Evolutionary conservation across 2,113 vertebrate genomes (phyloP).

Genomic region (Scolopax mira): DNA sequence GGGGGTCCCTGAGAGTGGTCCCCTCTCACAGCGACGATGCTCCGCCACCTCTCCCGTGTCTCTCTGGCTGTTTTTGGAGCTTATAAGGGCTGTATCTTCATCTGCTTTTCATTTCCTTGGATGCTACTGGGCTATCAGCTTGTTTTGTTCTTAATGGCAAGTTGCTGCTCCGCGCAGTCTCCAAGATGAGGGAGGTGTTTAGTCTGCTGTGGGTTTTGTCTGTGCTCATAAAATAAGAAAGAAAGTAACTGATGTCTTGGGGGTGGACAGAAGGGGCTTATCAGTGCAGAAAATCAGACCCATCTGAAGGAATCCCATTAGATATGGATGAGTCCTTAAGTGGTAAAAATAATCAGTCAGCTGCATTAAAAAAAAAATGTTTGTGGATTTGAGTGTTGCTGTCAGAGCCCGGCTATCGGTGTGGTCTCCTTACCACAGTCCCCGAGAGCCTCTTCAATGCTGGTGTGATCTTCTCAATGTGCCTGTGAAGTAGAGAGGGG

Average conservation of each 20-base stretch:
- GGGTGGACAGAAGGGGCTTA: background rate
- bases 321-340: background rate
- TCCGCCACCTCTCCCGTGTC: background rate
- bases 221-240: background rate
- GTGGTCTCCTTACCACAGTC: background rate
- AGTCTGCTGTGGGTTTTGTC: background rate
- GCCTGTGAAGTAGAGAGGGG: background rate
- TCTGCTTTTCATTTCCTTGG: constrained; percentile 49
- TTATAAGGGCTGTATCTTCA: background rate
- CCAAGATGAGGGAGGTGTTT: background rate
- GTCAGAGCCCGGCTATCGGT: background rate
- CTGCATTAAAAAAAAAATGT: background rate
- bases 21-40: background rate
- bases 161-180: background rate
- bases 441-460: rapidly evolving
- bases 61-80: background rate
- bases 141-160: constrained; percentile 4
- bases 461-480: background rate
- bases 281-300: background rate
- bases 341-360: constrained; percentile 26
- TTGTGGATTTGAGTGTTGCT: background rate
- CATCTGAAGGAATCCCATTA: background rate
- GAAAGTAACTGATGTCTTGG: background rate
- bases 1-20: background rate
- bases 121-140: background rate